Evolutionary conservation across 1,140 invertebrate genomes (phyloP).

Genomic region (Andrena cerasifolii): DNA sequence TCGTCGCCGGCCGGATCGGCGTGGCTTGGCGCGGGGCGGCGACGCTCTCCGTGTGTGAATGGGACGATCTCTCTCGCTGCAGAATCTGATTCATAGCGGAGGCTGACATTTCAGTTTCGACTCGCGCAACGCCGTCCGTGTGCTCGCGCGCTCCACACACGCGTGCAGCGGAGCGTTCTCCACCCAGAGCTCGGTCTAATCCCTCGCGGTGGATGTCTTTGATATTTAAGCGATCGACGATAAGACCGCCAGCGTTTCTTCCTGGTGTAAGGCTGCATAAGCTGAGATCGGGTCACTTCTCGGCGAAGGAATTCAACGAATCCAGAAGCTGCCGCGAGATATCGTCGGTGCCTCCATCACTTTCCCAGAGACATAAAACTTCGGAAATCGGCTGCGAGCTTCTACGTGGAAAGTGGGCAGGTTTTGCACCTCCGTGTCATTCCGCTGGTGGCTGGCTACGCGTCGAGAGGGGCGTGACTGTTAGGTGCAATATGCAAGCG

Average conservation of each 20-base stretch:
- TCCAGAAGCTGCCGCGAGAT: too few species aligned
- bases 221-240: background rate
- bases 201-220: background rate
- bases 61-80: conserved; percentile 26
- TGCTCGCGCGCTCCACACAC: background rate
- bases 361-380: too few species aligned
- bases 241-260: too few species aligned
- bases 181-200: too few species aligned
- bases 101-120: conserved; percentile 38
- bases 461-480: background rate
- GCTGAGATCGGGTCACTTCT: too few species aligned
- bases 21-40: too few species aligned
- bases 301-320: too few species aligned
- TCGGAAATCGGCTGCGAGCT: too few species aligned
- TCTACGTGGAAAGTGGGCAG: background rate
- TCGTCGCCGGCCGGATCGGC: conserved; percentile 5
- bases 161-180: background rate
- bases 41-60: conserved; percentile 25
- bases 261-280: too few species aligned
- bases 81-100: conserved; percentile 32
- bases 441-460: background rate
- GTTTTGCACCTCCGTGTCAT: background rate
- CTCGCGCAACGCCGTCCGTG: background rate
- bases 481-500: background rate
- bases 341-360: too few species aligned